Evolutionary conservation across 2,797 vertebrate species (phyloP).

Genomic region (Acanthurus tractus): DNA sequence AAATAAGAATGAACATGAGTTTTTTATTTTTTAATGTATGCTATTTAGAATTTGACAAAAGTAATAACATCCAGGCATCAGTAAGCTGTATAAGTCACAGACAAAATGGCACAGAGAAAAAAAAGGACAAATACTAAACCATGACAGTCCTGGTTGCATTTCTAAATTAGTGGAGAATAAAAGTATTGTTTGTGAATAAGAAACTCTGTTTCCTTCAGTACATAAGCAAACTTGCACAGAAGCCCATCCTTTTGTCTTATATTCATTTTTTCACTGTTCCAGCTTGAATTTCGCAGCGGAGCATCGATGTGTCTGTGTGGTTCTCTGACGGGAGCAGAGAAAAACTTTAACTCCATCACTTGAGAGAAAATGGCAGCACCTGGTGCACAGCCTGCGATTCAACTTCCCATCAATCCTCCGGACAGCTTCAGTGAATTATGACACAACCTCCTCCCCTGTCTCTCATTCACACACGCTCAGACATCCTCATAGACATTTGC

Average conservation of each 20-base stretch:
- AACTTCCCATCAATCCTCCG: slow-evolving; percentile 43
- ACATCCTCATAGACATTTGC: slow-evolving; percentile 27
- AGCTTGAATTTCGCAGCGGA: slow-evolving; percentile 18
- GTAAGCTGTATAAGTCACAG: not conserved
- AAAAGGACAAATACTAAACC: not conserved
- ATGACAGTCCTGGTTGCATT: not conserved
- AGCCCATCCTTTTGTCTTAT: not conserved
- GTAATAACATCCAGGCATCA: not conserved
- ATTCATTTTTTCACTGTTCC: not conserved
- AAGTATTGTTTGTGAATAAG: not conserved
- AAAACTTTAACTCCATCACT: slow-evolving; percentile 43
- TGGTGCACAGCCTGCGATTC: slow-evolving; percentile 46
- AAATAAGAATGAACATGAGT: not conserved
- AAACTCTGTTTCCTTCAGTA: not conserved
- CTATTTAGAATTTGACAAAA: slow-evolving; percentile 11
- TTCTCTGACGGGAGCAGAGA: slow-evolving; percentile 19
- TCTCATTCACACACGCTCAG: slow-evolving; percentile 21
- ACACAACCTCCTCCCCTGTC: slow-evolving; percentile 18
- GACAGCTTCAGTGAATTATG: slow-evolving; percentile 53
- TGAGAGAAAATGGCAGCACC: slow-evolving; percentile 52
- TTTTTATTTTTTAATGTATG: slow-evolving; percentile 1
- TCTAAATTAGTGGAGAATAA: not conserved
- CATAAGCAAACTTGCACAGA: slow-evolving; percentile 5
- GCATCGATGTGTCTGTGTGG: slow-evolving; percentile 8
- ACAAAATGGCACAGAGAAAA: not conserved